Evolutionary conservation across 2,888 invertebrate genomes (phyloP).

Genomic region (Hermaeophaga mercurialis): DNA sequence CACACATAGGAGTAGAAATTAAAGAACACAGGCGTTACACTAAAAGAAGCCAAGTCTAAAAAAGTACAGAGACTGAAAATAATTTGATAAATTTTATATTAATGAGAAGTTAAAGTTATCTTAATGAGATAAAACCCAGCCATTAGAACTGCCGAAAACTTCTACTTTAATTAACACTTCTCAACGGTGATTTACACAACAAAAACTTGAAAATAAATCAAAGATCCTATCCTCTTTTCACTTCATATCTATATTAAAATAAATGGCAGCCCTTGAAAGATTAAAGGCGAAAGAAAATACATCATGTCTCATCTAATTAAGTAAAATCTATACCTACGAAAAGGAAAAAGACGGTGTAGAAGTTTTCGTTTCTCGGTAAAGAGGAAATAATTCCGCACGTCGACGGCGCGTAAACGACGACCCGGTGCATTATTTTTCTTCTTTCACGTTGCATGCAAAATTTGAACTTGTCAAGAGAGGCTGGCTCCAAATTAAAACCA

Average conservation of each 20-base stretch:
- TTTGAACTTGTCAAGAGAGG: slow-evolving; percentile 54
- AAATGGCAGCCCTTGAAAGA: slow-evolving; percentile 29
- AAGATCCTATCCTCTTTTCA: slow-evolving; percentile 8
- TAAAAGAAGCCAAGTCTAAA: no score
- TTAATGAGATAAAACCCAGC: no score
- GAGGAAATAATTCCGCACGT: slow-evolving; percentile 51
- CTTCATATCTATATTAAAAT: slow-evolving; percentile 17
- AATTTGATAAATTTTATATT: no score
- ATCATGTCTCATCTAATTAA: slow-evolving; percentile 47
- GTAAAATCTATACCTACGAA: slow-evolving; percentile 24
- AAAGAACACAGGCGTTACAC: no score
- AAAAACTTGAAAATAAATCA: slow-evolving; percentile 13
- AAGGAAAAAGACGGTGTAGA: slow-evolving; percentile 33
- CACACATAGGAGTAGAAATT: no score
- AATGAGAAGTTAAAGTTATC: no score
- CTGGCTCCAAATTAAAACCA: slow-evolving; percentile 50
- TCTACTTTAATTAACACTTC: background rate
- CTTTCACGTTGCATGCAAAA: slow-evolving; percentile 50
- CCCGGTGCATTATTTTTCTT: slow-evolving; percentile 20
- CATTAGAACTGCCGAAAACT: no score
- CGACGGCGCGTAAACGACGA: slow-evolving; percentile 48
- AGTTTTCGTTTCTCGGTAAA: slow-evolving; percentile 47
- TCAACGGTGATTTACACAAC: background rate
- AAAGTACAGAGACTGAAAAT: no score
- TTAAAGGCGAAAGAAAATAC: slow-evolving; percentile 41